Conservation (phyloP, 2,113 vertebrate species). For the Bambusicola thoracicus region DNA sequence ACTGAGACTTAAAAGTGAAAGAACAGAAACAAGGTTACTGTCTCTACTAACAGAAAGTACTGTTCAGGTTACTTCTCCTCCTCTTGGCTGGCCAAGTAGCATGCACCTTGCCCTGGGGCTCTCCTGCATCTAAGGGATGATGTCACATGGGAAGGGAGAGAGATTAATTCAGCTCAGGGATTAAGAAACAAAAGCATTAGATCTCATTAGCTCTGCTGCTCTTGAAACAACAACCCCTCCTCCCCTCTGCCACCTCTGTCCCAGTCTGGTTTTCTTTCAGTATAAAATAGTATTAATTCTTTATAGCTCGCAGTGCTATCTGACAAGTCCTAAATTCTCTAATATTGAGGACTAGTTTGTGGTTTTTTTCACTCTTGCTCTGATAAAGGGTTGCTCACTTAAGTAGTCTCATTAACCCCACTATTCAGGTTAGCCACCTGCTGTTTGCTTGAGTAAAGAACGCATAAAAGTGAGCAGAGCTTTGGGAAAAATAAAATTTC, state of each 20-base stretch:
- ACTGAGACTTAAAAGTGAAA: neutral
- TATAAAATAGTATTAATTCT: constrained; percentile 39
- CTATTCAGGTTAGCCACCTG: constrained; percentile 66
- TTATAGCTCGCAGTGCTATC: constrained; percentile 7
- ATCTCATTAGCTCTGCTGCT: constrained; percentile 55
- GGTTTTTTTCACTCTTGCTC: neutral
- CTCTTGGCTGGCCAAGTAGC: neutral
- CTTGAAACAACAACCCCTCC: constrained; percentile 25
- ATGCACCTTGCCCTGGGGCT: neutral
- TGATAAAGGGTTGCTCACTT: constrained; percentile 41
- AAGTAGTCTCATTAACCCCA: constrained; percentile 64
- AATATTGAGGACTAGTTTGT: neutral
- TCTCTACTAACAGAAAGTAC: neutral
- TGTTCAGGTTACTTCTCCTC: neutral
- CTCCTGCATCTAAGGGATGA: constrained; percentile 1
- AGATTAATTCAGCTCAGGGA: constrained; percentile 52
- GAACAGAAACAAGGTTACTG: neutral
- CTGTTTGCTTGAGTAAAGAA: constrained; percentile 70
- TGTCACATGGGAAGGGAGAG: constrained; percentile 39
- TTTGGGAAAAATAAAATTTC: constrained; percentile 68
- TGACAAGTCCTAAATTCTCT: constrained; percentile 29
- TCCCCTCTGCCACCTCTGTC: neutral
- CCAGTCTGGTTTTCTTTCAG: neutral
- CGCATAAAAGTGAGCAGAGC: constrained; percentile 61
- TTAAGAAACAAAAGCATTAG: constrained; percentile 63